Conservation (phyloP, 2,113 vertebrate genomes). For the Turdus rufiventris region DNA sequence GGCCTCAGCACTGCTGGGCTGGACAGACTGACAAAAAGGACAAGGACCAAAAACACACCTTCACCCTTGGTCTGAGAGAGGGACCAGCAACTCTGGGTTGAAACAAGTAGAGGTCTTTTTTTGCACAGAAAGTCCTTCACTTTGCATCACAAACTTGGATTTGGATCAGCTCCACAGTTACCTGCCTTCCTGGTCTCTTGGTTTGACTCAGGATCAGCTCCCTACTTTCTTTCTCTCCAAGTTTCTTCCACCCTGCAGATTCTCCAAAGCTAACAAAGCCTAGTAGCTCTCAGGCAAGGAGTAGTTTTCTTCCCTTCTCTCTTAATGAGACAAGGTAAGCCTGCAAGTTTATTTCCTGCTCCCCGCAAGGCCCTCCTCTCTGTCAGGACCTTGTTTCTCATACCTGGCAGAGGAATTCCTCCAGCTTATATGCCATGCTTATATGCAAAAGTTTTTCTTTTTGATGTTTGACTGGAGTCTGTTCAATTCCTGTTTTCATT, state of each 20-base stretch:
- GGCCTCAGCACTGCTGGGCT: background rate
- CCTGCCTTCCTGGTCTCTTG: background rate
- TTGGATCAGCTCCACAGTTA: background rate
- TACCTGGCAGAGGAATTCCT: background rate
- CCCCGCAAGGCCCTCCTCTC: background rate
- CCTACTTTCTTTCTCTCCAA: background rate
- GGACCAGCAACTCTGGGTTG: background rate
- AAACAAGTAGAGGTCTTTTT: background rate
- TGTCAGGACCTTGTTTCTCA: background rate
- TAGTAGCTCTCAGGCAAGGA: background rate
- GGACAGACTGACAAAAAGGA: background rate
- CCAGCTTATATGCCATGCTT: background rate
- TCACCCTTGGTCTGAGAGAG: background rate
- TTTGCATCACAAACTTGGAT: background rate
- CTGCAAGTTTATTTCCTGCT: background rate
- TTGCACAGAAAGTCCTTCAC: background rate
- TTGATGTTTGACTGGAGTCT: background rate
- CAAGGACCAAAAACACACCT: background rate
- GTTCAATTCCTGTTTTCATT: fast-evolving
- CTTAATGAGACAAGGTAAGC: conserved; percentile 25
- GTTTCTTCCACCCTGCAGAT: background rate
- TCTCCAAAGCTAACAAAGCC: background rate
- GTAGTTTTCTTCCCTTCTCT: background rate
- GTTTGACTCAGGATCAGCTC: background rate
- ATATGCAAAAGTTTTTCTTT: background rate